Evolutionary conservation across 1,140 invertebrate species (phyloP), one percentile per base, ranked within the genome.

Genomic region (Drosophila watanabei): DNA sequence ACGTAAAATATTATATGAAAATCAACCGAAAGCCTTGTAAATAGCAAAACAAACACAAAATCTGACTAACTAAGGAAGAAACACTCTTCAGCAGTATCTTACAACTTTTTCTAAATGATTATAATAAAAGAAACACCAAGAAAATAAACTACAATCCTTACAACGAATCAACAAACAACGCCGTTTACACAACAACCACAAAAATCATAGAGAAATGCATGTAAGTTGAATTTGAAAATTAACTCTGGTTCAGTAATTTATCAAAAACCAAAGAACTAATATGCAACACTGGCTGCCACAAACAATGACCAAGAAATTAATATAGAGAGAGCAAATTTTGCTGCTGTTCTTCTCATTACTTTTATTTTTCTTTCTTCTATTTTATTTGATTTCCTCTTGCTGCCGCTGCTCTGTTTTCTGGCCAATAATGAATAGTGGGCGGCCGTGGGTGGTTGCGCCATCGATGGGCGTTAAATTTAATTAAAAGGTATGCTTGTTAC

Each of bases 151-250:
- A 78, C 62, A 70, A 56, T 18, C 30, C 49, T 62, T 76, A 91
- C 88, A 91, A 91, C 88, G 88, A 91, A 91, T 82, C n/a, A 82
- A 54, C 16, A 70, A 60, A 91, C 88, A 91, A 91, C 88, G 88
- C 88, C 79, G 75, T 88, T 85, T 91, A 87, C 80, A 83, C 68
- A 60, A 51, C 54, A 59, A 48, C 41, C 70, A 64, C 41, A 56
- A 56, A 46, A 37, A 78, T 37, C 1, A 79, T 83, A 51, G 46
- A 75, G 32, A 18, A 82, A 82, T 82, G 72, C 57, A 71, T 82
- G 84, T 87, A 77, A 87, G 84, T 77, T 7, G 1, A 16, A 8
- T 2, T 7, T 2, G 11, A 13, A 13, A 5, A n/a, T 9, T 5
- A 10, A 24, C 10, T 14, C 13, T 24, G 18, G 4, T 14, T 13